Conservation (phyloP, 2,888 invertebrate species). For the Artemia sp. region DNA sequence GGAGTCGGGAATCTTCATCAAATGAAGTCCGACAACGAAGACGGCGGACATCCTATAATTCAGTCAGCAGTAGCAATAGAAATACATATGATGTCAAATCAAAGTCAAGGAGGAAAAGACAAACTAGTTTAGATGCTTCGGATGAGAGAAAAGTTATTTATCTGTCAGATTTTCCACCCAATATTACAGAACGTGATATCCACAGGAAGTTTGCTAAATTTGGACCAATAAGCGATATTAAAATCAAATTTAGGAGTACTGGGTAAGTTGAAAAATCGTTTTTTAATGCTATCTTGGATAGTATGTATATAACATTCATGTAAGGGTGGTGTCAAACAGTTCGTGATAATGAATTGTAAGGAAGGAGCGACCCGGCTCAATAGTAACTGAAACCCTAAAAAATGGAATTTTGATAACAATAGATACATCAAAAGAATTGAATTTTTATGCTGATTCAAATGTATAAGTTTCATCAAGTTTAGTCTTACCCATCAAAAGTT, state of each 20-base stretch:
- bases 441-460: no score
- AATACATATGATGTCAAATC: constrained; percentile 11
- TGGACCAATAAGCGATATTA: constrained; percentile 4
- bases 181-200: neutral
- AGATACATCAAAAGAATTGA: no score
- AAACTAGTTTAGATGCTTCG: neutral
- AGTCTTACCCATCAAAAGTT: no score
- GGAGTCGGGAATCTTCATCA: constrained; percentile 1
- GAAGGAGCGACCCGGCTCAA: no score
- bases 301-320: no score
- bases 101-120: neutral
- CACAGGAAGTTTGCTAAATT: constrained; percentile 4
- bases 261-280: neutral
- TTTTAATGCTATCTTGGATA: no score
- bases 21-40: constrained; percentile 7
- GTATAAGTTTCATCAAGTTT: no score
- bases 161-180: neutral
- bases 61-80: neutral
- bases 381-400: no score
- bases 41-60: neutral
- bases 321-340: no score
- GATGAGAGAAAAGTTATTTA: constrained; percentile 2
- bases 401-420: no score
- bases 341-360: no score
- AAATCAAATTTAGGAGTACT: neutral